A percentile compares a stretch with the other conserved stretches of the same genome.
Evolutionary conservation across 2,797 vertebrate genomes (phyloP).

Genomic region (Notoglanidium macrostoma): DNA sequence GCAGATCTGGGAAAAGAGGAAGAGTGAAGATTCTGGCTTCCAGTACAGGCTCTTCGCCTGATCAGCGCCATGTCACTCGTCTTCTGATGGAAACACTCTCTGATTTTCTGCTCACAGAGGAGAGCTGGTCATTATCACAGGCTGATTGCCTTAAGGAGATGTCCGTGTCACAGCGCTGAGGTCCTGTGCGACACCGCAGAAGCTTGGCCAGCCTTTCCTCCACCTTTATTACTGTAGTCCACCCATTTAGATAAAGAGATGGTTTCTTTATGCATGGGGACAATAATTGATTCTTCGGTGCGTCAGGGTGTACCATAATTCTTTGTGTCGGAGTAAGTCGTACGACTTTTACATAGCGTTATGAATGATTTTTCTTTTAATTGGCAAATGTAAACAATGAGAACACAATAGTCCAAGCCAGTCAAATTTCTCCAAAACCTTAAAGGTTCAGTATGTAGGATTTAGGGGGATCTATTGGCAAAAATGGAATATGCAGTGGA

Average conservation of each 20-base stretch:
- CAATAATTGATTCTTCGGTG: not conserved
- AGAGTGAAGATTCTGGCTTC: constrained; percentile 13
- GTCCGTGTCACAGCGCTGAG: constrained; percentile 3
- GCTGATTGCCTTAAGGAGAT: constrained; percentile 6
- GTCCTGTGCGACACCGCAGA: constrained; percentile 1
- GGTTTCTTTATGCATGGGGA: not conserved
- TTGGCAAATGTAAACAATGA: not conserved
- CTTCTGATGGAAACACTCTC: not conserved
- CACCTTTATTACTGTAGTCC: not conserved
- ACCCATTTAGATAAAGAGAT: not conserved
- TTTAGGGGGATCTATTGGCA: no score
- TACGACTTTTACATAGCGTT: not conserved
- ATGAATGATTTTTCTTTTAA: not conserved
- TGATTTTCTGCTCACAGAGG: not conserved
- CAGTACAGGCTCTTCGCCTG: no score
- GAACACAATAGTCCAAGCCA: not conserved
- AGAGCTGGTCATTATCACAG: not conserved
- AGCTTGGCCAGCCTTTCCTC: not conserved
- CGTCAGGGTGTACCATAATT: no score
- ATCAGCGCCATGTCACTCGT: not conserved
- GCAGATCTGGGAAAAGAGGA: constrained; percentile 15
- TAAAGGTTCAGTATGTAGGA: no score
- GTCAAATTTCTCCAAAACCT: not conserved
- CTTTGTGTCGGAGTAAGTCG: not conserved
- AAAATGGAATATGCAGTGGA: no score